Evolutionary conservation across 2,797 vertebrate genomes (phyloP).

Genomic region (Acanthurus leucopareius): DNA sequence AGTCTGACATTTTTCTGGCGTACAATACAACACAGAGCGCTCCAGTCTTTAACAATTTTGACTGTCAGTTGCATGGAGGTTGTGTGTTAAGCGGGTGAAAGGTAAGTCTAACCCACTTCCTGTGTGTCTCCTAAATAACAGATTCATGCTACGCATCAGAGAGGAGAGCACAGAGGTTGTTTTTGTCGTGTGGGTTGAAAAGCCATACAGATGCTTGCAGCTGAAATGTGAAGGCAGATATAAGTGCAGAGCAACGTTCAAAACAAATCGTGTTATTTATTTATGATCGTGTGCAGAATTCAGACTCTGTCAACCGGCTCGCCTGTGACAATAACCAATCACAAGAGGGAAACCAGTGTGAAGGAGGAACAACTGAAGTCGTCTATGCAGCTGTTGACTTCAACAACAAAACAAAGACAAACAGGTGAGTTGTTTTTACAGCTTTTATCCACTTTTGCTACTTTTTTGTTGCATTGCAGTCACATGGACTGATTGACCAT

Average conservation of each 20-base stretch:
- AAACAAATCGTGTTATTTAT: neutral
- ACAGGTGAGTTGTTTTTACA: conserved; percentile 20
- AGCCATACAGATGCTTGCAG: neutral
- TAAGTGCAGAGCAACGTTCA: neutral
- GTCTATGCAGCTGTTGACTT: conserved; percentile 33
- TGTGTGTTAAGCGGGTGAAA: neutral
- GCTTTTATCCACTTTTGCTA: neutral
- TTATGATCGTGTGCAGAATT: conserved; percentile 1
- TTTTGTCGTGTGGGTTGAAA: neutral
- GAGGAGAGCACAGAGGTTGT: neutral
- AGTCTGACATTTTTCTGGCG: neutral
- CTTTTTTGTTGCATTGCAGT: conserved; percentile 7
- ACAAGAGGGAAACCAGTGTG: neutral
- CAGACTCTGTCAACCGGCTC: conserved; percentile 19
- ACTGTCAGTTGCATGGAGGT: neutral
- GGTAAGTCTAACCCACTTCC: neutral
- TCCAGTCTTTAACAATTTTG: neutral
- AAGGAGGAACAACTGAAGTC: fast-evolving
- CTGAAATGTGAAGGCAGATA: neutral
- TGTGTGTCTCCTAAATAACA: neutral
- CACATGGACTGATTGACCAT: conserved; percentile 5
- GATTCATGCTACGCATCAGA: neutral
- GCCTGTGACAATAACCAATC: neutral
- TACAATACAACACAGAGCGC: too few relatives aligned
- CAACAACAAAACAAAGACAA: conserved; percentile 6